These are phyloP conservation scores for Cordilura impudica DNA, from an alignment of 2,888 invertebrate species.

Conservation along the genomic window DNA sequence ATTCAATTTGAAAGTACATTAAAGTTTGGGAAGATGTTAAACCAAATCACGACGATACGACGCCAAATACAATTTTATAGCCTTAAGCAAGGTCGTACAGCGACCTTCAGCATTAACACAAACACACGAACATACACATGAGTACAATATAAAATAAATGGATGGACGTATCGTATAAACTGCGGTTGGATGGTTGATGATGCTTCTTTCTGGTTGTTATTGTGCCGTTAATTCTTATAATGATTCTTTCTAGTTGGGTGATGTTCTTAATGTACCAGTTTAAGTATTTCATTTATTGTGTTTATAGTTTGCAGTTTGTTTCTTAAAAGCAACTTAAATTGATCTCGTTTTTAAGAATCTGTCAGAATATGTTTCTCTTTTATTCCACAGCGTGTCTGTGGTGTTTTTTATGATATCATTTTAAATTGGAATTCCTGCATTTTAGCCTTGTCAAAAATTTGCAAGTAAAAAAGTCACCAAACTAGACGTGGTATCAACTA, in stretches of 20 bases:
- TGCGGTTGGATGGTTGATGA: not conserved
- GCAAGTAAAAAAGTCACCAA: not conserved
- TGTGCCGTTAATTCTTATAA: conserved; percentile 54
- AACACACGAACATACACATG: conserved; percentile 5
- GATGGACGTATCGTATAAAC: conserved; percentile 27
- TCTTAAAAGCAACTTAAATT: conserved; percentile 37
- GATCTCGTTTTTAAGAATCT: conserved; percentile 46
- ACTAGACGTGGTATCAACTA: not conserved
- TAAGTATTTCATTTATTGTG: conserved; percentile 5
- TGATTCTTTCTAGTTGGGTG: conserved; percentile 7
- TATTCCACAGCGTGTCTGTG: not conserved
- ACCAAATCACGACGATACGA: conserved; percentile 63
- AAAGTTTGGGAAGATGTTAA: conserved; percentile 44
- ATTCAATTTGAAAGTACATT: conserved; percentile 55
- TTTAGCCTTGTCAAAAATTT: conserved; percentile 41
- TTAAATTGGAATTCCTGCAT: not conserved
- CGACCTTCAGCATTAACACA: conserved; percentile 70
- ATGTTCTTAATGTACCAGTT: not conserved
- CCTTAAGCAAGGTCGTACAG: conserved; percentile 74
- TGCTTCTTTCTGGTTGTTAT: conserved; percentile 15
- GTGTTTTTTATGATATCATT: not conserved
- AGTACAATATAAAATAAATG: not conserved
- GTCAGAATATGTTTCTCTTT: not conserved
- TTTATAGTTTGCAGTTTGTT: conserved; percentile 18
- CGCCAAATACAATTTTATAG: conserved; percentile 72